Evolutionary conservation across 1,140 invertebrate species (phyloP), one percentile per base, ranked within the genome.

Genomic region (Chrysoperla carnea): DNA sequence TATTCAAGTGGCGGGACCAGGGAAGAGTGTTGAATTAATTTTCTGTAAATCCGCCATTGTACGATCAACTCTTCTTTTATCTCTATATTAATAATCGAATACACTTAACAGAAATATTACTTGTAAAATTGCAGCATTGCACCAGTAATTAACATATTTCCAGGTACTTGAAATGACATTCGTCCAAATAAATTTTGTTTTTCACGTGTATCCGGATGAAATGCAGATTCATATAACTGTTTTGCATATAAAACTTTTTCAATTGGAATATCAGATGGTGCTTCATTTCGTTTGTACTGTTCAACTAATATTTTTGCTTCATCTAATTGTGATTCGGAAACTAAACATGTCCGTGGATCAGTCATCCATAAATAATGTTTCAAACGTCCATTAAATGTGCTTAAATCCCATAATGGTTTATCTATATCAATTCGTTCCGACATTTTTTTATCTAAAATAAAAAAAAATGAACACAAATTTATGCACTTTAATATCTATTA

Each of bases 111-210:
- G 4, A 11, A 11, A 11, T 54, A 69, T 67, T 64, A 93, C 89
- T 84, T 89, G 61, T 97, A 97, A 70, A 92, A 99, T 46, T 94
- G 91, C 52, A 99, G 68, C 92, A 99, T 97, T 44, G 85, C 89
- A 3, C 94, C 95, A 37, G 93, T 97, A 51, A 99, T 82, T 1
- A 83, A 66, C 84, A 97, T 96, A 50, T 95, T 95, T 50, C 91
- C 91, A 1, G 94, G 94, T 36, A 98, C 91, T 66, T 99, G 94
- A 56, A 95, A 95, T 23, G 91, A 95, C 94, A 99, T 99, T 52
- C 95, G 69, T 1, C 95, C 95, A 53, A 94, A 80, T 33, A 98
- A 73, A 67, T 96, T 83, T 74, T 98, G 94, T 56, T 94, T 81
- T 50, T 99, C 93, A 8, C 92, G 92, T 12, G 92, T 93, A 56